A percentile compares a stretch with the other conserved stretches of the same genome.
These are phyloP conservation scores for Athripsodes cinereus DNA, from an alignment of 2,888 invertebrate genomes.

Conservation along the genomic window DNA sequence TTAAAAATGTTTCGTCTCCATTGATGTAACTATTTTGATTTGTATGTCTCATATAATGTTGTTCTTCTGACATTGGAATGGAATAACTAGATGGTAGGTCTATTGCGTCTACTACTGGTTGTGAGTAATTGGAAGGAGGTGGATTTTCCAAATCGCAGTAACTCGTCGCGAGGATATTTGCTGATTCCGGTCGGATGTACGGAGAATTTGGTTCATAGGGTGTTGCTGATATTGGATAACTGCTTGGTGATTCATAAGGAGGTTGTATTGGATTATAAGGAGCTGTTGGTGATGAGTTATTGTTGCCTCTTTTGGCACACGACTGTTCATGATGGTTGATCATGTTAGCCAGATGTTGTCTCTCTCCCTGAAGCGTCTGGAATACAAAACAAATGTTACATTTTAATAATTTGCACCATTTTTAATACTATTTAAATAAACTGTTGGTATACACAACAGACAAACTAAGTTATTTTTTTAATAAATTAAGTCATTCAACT, in stretches of 20 bases:
- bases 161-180: slow-evolving; percentile 44
- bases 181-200: slow-evolving; percentile 49
- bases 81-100: slow-evolving; percentile 20
- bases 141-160: slow-evolving; percentile 37
- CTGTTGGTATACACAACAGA: too few relatives aligned
- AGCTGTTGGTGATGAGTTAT: slow-evolving; percentile 41
- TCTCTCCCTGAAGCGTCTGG: slow-evolving; percentile 73
- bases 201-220: slow-evolving; percentile 44
- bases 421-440: too few relatives aligned
- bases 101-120: slow-evolving; percentile 22
- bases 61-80: slow-evolving; percentile 19
- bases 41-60: slow-evolving; percentile 22
- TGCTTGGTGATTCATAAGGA: slow-evolving; percentile 41
- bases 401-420: too few relatives aligned
- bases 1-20: slow-evolving; percentile 44
- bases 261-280: slow-evolving; percentile 44
- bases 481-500: too few relatives aligned
- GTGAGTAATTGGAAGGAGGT: slow-evolving; percentile 23
- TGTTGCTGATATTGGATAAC: slow-evolving; percentile 39
- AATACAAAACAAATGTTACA: slow-evolving; percentile 29
- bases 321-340: slow-evolving; percentile 66
- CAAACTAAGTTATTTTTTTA: too few relatives aligned
- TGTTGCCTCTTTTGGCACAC: slow-evolving; percentile 54
- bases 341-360: slow-evolving; percentile 73
- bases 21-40: slow-evolving; percentile 31